Percentiles rank a stretch among this genome's conserved stretches.
Conservation (phyloP, 2,113 vertebrate species). For the Catagonus wagneri region DNA sequence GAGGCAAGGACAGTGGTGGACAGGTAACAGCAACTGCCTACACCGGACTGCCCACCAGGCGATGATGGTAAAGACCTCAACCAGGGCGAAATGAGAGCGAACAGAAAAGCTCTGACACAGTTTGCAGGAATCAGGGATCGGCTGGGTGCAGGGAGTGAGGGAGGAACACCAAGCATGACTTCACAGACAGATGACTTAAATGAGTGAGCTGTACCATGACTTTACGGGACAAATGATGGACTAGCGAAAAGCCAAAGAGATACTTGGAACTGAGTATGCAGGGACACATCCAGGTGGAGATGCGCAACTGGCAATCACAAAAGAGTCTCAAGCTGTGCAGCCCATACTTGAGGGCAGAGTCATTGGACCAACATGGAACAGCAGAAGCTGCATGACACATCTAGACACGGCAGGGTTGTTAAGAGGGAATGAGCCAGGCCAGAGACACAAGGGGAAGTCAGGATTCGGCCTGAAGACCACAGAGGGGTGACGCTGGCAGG, state of each 20-base stretch:
- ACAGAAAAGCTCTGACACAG: background rate
- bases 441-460: background rate
- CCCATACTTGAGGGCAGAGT: background rate
- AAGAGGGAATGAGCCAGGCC: background rate
- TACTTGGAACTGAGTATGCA: background rate
- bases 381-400: background rate
- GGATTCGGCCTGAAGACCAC: background rate
- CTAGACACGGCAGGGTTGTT: too few relatives aligned
- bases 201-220: background rate
- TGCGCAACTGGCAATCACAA: background rate
- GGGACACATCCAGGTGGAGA: background rate
- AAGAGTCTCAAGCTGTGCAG: background rate
- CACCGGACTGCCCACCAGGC: too few relatives aligned
- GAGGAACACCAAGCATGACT: background rate
- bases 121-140: background rate
- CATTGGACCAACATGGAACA: background rate
- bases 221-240: background rate
- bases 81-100: fast-evolving
- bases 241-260: background rate
- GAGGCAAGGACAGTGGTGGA: background rate
- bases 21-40: background rate
- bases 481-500: background rate
- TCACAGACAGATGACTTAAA: fast-evolving
- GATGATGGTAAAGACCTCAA: background rate
- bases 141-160: background rate